phyloP scores from a whole-genome alignment of 2,113 vertebrate genomes.

The Stictonetta naevosa region DNA sequence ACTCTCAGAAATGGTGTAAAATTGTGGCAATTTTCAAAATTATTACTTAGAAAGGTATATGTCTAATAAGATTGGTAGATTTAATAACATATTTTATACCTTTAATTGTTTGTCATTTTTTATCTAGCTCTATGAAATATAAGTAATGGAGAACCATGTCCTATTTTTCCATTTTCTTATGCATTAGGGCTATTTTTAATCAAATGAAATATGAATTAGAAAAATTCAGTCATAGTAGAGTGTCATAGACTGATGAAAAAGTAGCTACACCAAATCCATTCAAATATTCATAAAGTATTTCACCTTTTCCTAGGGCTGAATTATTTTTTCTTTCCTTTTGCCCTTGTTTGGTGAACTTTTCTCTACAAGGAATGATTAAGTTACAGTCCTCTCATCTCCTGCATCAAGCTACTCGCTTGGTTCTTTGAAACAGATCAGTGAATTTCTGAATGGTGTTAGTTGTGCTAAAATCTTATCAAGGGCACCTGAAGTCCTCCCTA shows the following conservation, averaged over 20 bases:
- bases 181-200: not conserved
- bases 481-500: not conserved
- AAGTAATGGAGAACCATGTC: not conserved
- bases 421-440: not conserved
- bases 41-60: not conserved
- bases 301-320: not conserved
- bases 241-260: not conserved
- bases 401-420: not conserved
- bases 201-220: not conserved
- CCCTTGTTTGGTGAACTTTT: not conserved
- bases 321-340: not conserved
- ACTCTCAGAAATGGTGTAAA: not conserved
- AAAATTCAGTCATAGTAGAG: not conserved
- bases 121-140: not conserved
- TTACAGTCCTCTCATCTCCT: not conserved
- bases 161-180: slow-evolving; percentile 7
- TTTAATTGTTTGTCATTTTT: not conserved
- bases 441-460: not conserved
- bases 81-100: not conserved
- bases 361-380: not conserved
- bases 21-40: not conserved
- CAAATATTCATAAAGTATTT: not conserved
- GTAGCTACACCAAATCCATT: not conserved
- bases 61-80: not conserved
- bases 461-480: not conserved